Percentiles rank a stretch among this genome's conserved stretches.
phyloP scores from a whole-genome alignment of 2,888 invertebrate species.

The Drosophila peninsularis region DNA sequence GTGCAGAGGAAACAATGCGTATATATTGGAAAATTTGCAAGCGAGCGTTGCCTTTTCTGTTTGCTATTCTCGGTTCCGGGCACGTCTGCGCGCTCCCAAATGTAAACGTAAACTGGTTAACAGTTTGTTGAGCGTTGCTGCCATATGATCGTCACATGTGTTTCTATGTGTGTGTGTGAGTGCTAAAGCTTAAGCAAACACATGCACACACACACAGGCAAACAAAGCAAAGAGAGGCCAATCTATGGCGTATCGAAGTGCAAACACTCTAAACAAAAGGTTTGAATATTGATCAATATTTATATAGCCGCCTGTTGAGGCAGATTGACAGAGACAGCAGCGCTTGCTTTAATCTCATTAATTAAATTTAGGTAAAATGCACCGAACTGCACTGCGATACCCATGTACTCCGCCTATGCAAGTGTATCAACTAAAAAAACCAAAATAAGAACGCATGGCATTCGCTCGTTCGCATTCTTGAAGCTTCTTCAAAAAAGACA shows the following conservation, averaged over 20 bases:
- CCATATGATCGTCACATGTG: slow-evolving; percentile 62
- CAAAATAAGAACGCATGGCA: slow-evolving; percentile 20
- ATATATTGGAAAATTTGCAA: slow-evolving; percentile 48
- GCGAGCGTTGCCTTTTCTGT: slow-evolving; percentile 31
- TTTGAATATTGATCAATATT: slow-evolving; percentile 22
- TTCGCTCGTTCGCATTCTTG: slow-evolving; percentile 47
- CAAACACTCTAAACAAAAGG: slow-evolving; percentile 54
- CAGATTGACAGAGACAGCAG: not conserved
- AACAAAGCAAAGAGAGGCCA: slow-evolving; percentile 36
- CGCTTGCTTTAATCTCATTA: slow-evolving; percentile 11
- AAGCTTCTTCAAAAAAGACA: slow-evolving; percentile 45
- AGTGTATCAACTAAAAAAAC: slow-evolving; percentile 31
- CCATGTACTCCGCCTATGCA: slow-evolving; percentile 26
- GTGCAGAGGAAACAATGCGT: slow-evolving; percentile 44
- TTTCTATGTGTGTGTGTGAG: slow-evolving; percentile 31
- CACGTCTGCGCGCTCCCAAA: slow-evolving; percentile 73
- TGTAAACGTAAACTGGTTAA: slow-evolving; percentile 77
- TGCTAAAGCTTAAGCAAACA: slow-evolving; percentile 70
- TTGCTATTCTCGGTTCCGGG: slow-evolving; percentile 49
- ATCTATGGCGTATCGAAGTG: slow-evolving; percentile 59
- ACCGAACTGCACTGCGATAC: slow-evolving; percentile 19
- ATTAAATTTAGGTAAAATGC: not conserved
- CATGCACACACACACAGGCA: slow-evolving; percentile 26
- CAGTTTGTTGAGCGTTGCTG: slow-evolving; percentile 58
- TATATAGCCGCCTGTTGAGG: not conserved